phyloP scores from a whole-genome alignment of 2,888 invertebrate species.

The Bimastos eiseni region DNA sequence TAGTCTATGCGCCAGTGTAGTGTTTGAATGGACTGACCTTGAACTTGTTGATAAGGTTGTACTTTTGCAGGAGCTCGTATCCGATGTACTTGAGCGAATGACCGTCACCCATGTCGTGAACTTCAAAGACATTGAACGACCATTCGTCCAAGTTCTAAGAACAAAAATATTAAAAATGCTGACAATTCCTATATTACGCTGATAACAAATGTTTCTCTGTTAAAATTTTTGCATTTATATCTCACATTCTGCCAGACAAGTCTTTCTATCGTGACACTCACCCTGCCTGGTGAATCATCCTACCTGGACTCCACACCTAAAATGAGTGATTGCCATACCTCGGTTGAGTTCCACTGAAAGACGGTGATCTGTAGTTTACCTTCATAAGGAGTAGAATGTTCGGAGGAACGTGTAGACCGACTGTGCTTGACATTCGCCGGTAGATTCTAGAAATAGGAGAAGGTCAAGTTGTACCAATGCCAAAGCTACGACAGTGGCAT shows the following conservation, averaged over 20 bases:
- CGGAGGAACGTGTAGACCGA: conserved; percentile 81
- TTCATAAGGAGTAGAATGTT: conserved; percentile 83
- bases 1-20: not conserved
- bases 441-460: not conserved
- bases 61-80: conserved; percentile 89
- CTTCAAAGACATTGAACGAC: conserved; percentile 89
- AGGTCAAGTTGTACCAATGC: not conserved
- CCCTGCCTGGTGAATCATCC: not conserved
- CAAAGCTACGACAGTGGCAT: not conserved
- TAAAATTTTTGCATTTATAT: not conserved
- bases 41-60: conserved; percentile 92
- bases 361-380: conserved; percentile 65
- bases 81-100: conserved; percentile 89
- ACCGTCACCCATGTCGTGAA: conserved; percentile 81
- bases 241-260: not conserved
- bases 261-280: not conserved
- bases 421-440: conserved; percentile 69
- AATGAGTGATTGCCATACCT: too few species aligned
- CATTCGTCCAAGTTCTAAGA: conserved; percentile 76
- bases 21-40: conserved; percentile 68
- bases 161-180: not conserved
- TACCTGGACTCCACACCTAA: not conserved
- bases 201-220: not conserved
- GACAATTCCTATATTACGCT: not conserved
- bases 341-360: too few species aligned